phyloP scores from a whole-genome alignment of 2,888 invertebrate species.

The Ommatoiulus sabulosus region DNA sequence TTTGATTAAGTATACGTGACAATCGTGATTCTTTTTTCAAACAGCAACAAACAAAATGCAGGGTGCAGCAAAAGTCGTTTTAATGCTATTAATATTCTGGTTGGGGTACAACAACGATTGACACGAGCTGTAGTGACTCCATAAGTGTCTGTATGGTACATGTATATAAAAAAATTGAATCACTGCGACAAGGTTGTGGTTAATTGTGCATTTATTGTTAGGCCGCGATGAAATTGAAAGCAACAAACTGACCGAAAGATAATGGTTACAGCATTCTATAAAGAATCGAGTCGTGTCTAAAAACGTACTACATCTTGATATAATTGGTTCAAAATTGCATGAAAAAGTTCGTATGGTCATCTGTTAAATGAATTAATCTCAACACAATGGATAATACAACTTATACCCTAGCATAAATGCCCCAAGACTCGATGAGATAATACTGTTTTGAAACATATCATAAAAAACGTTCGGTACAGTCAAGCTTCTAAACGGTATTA shows the following conservation, averaged over 20 bases:
- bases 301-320: not conserved
- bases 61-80: too few relatives aligned
- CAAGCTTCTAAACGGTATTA: not conserved
- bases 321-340: not conserved
- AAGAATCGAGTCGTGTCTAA: not conserved
- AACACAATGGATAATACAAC: not conserved
- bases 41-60: too few relatives aligned
- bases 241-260: not conserved
- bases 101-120: not conserved
- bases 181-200: not conserved
- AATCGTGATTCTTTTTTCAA: too few relatives aligned
- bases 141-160: not conserved
- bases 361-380: not conserved
- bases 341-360: not conserved
- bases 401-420: not conserved
- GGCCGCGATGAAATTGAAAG: not conserved
- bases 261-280: not conserved
- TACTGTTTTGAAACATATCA: not conserved
- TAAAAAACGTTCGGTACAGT: not conserved
- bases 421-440: not conserved
- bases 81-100: too few relatives aligned
- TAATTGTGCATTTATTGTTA: not conserved
- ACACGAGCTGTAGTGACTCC: not conserved
- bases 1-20: too few relatives aligned
- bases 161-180: not conserved